Conservation (phyloP, 2,113 vertebrate species). For the Gymnogyps californianus region DNA sequence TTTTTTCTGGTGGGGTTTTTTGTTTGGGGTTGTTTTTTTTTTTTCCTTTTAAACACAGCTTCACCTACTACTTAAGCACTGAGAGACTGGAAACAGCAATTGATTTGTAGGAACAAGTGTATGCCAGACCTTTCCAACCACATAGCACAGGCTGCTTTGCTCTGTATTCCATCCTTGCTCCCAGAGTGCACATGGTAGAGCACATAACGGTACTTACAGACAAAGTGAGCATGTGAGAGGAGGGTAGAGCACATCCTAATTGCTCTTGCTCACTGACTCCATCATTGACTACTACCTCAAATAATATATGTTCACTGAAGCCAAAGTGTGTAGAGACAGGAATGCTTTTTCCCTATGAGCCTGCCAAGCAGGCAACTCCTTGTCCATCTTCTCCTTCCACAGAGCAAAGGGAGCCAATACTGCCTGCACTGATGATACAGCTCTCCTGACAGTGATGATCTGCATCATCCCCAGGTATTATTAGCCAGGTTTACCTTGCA, state of each 20-base stretch:
- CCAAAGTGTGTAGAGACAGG: background rate
- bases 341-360: background rate
- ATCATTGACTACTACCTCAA: background rate
- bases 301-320: background rate
- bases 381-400: background rate
- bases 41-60: background rate
- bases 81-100: background rate
- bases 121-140: background rate
- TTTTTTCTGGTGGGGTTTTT: background rate
- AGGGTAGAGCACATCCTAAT: background rate
- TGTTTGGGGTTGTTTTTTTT: background rate
- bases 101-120: background rate
- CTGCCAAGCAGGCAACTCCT: background rate
- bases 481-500: background rate
- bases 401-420: background rate
- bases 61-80: background rate
- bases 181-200: rapidly evolving
- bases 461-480: background rate
- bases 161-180: background rate
- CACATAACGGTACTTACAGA: rapidly evolving
- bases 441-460: background rate
- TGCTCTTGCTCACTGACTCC: background rate
- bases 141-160: background rate
- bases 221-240: background rate
- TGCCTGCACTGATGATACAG: no score